Conservation (phyloP, 2,888 invertebrate genomes). For the Hipparchia semele region DNA sequence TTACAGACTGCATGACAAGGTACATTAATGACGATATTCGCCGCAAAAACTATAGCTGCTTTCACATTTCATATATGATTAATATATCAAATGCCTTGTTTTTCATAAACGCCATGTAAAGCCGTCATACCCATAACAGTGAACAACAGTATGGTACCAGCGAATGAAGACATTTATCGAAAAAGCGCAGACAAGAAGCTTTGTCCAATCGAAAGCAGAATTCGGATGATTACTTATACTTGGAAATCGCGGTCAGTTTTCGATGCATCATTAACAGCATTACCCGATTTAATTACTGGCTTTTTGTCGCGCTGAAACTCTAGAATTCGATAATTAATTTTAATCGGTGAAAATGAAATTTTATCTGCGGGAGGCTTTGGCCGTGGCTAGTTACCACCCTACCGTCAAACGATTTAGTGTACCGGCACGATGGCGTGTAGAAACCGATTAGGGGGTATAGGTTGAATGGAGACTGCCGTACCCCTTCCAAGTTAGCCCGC, state of each 20-base stretch:
- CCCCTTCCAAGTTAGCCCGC: no score
- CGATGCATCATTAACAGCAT: constrained; percentile 76
- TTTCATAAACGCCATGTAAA: constrained; percentile 39
- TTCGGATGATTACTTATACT: constrained; percentile 79
- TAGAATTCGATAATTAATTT: constrained; percentile 32
- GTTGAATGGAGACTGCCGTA: no score
- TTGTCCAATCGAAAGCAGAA: constrained; percentile 70
- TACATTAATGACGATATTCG: constrained; percentile 12
- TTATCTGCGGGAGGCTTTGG: no score
- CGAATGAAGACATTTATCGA: constrained; percentile 79
- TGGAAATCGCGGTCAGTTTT: constrained; percentile 72
- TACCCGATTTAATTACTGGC: constrained; percentile 70
- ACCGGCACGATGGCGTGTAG: no score
- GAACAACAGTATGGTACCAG: constrained; percentile 51
- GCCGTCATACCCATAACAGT: constrained; percentile 40
- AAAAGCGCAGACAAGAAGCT: constrained; percentile 62
- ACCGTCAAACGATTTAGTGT: no score
- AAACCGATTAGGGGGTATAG: no score
- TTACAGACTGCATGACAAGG: constrained; percentile 3
- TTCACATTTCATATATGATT: constrained; percentile 41
- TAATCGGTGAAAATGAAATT: constrained; percentile 11
- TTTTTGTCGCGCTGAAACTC: constrained; percentile 49
- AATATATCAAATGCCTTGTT: constrained; percentile 41
- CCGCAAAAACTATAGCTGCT: constrained; percentile 26
- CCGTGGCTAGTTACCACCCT: no score